Percentiles rank a stretch among this genome's conserved stretches.
phyloP scores from a whole-genome alignment of 1,140 invertebrate genomes.

The Galleria mellonella region DNA sequence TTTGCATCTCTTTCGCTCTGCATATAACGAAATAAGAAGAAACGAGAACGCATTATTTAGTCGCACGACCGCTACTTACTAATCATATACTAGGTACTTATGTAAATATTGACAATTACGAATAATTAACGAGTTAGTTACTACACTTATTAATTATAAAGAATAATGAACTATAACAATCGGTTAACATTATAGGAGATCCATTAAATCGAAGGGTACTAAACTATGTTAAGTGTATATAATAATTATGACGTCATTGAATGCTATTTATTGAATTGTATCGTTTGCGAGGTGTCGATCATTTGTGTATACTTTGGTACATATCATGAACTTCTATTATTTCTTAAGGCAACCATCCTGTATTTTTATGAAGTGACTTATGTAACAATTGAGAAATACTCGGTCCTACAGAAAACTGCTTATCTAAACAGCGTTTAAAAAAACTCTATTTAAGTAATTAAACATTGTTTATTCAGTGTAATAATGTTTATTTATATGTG shows the following conservation, averaged over 20 bases:
- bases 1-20: neutral
- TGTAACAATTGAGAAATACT: neutral
- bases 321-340: conserved; percentile 65
- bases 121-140: conserved; percentile 54
- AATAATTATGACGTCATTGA: conserved; percentile 57
- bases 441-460: no score
- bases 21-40: neutral
- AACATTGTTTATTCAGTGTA: no score
- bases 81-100: conserved; percentile 49
- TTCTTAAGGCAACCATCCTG: conserved; percentile 37
- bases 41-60: conserved; percentile 2
- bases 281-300: conserved; percentile 57
- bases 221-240: conserved; percentile 53
- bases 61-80: conserved; percentile 19
- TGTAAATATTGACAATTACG: conserved; percentile 61
- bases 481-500: no score
- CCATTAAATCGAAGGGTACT: conserved; percentile 71
- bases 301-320: conserved; percentile 70
- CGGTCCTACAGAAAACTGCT: no score
- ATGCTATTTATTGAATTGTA: conserved; percentile 68
- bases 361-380: conserved; percentile 6
- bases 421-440: no score
- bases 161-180: conserved; percentile 56
- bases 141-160: conserved; percentile 50
- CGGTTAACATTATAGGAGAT: conserved; percentile 58